A percentile compares a stretch with the other conserved stretches of the same genome.
Conservation (phyloP, 1,140 invertebrate genomes). For the Mya arenaria region DNA sequence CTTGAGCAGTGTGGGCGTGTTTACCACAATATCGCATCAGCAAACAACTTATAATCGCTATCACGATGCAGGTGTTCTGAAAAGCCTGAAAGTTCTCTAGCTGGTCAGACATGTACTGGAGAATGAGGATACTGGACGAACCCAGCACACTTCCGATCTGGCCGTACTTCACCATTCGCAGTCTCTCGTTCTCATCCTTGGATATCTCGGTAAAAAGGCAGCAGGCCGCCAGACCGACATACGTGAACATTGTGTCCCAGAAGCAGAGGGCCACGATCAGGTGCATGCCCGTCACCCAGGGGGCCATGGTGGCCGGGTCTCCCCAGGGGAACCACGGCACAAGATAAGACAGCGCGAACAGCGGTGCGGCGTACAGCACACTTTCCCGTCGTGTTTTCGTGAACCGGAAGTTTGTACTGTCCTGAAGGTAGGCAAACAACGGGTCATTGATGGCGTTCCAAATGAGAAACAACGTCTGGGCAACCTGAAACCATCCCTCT, state of each 20-base stretch:
- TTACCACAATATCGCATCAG: constrained; percentile 73
- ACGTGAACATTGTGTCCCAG: constrained; percentile 82
- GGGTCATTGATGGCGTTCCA: constrained; percentile 83
- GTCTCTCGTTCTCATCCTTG: constrained; percentile 69
- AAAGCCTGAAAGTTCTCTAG: constrained; percentile 76
- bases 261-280: constrained; percentile 80
- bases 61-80: constrained; percentile 67
- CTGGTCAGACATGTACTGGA: constrained; percentile 69
- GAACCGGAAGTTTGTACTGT: constrained; percentile 72
- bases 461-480: constrained; percentile 80
- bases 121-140: constrained; percentile 63
- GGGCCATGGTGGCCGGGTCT: constrained; percentile 2
- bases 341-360: constrained; percentile 79
- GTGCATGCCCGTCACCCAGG: constrained; percentile 78
- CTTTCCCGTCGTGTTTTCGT: constrained; percentile 77
- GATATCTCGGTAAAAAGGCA: constrained; percentile 81
- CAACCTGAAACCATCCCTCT: constrained; percentile 81
- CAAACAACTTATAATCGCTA: constrained; percentile 70
- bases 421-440: constrained; percentile 81
- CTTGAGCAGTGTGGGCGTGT: constrained; percentile 73
- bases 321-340: constrained; percentile 81
- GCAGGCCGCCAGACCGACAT: constrained; percentile 78
- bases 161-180: constrained; percentile 76
- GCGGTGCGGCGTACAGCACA: constrained; percentile 80
- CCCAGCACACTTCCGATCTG: constrained; percentile 75